phyloP scores from a whole-genome alignment of 2,797 vertebrate genomes.

The Catostomus latipinnis region DNA sequence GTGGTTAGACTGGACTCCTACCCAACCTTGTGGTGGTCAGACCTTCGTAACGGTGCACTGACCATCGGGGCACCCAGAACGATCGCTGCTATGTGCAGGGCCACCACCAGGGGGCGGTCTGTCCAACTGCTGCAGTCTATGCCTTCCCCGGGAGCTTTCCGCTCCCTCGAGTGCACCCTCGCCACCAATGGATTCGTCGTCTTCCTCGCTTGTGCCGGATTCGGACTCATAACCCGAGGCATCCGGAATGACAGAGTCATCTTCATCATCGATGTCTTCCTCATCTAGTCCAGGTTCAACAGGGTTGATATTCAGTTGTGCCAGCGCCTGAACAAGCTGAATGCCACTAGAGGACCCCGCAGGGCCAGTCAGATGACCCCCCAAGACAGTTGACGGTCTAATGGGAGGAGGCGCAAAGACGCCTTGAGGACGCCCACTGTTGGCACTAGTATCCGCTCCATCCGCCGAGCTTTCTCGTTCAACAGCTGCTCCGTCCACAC shows the following conservation, averaged over 20 bases:
- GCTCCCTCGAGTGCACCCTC: conserved; percentile 42
- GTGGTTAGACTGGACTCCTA: conserved; percentile 7
- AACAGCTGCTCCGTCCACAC: background rate
- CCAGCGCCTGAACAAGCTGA: conserved; percentile 86
- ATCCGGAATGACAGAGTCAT: conserved; percentile 77
- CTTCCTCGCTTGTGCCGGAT: conserved; percentile 83
- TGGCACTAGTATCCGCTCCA: conserved; percentile 80
- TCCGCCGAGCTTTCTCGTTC: conserved; percentile 87
- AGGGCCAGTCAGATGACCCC: conserved; percentile 79
- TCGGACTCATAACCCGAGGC: conserved; percentile 82
- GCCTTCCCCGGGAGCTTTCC: conserved; percentile 69
- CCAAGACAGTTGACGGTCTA: conserved; percentile 82
- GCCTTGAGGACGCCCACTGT: conserved; percentile 70
- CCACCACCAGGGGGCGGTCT: conserved; percentile 79
- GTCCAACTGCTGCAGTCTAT: conserved; percentile 84
- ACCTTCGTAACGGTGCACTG: conserved; percentile 95
- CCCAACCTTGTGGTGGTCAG: conserved; percentile 69
- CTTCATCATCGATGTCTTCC: conserved; percentile 73
- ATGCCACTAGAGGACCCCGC: conserved; percentile 69
- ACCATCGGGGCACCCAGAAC: conserved; percentile 92
- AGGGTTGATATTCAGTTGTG: conserved; percentile 85
- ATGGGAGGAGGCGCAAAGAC: conserved; percentile 73
- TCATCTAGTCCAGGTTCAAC: conserved; percentile 79
- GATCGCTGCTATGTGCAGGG: conserved; percentile 72
- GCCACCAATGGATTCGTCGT: conserved; percentile 70